phyloP scores from a whole-genome alignment of 2,797 vertebrate species.

The Astyanax mexicanus region DNA sequence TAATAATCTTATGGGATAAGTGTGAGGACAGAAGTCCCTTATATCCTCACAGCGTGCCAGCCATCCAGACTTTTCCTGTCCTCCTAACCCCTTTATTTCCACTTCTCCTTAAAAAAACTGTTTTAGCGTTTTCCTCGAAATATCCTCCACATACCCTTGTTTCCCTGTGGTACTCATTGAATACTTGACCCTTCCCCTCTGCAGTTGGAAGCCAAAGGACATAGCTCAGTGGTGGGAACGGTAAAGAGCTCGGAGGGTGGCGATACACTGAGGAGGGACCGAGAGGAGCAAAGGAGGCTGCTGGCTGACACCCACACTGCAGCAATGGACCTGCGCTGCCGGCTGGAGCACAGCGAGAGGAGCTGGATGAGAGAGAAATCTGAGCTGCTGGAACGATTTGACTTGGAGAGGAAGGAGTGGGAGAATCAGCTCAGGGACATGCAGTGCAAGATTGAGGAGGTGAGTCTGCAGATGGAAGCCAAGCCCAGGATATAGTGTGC shows the following conservation, averaged over 20 bases:
- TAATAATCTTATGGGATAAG: slow-evolving; percentile 20
- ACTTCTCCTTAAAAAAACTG: slow-evolving; percentile 20
- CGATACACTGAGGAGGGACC: slow-evolving; percentile 74
- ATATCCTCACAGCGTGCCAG: slow-evolving; percentile 23
- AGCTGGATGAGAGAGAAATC: slow-evolving; percentile 91
- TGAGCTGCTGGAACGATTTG: slow-evolving; percentile 92
- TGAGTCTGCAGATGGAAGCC: slow-evolving; percentile 65
- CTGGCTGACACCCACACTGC: slow-evolving; percentile 77
- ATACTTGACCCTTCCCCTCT: slow-evolving; percentile 26
- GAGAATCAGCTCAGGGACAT: slow-evolving; percentile 94
- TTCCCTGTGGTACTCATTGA: slow-evolving; percentile 19
- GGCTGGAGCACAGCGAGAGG: slow-evolving; percentile 85
- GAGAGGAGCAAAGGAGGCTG: slow-evolving; percentile 80
- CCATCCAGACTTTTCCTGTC: slow-evolving; percentile 29
- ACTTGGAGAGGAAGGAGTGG: slow-evolving; percentile 94
- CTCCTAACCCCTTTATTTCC: slow-evolving; percentile 10
- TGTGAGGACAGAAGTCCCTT: slow-evolving; percentile 19
- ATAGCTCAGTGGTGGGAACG: slow-evolving; percentile 66
- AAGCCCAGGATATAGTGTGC: slow-evolving; percentile 29
- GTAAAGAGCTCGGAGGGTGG: slow-evolving; percentile 62
- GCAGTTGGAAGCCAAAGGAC: slow-evolving; percentile 78
- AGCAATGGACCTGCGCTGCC: slow-evolving; percentile 89
- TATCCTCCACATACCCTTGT: slow-evolving; percentile 10
- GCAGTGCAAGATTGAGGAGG: slow-evolving; percentile 97
- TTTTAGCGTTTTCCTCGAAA: slow-evolving; percentile 13